These are phyloP conservation scores for Dreissena polymorpha DNA, from an alignment of 1,140 invertebrate genomes.

Conservation along the genomic window DNA sequence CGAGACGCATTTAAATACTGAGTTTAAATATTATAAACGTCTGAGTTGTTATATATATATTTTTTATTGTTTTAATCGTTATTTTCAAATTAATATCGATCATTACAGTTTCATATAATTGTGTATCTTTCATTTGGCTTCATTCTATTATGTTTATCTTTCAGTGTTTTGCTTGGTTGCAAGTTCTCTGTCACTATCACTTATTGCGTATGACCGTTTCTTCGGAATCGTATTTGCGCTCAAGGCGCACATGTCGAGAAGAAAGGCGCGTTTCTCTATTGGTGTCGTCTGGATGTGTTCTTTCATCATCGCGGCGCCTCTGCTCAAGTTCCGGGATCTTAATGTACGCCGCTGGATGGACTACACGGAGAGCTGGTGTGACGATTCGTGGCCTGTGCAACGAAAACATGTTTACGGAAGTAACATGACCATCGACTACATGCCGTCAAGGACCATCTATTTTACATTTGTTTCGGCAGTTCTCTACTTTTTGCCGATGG, in stretches of 20 bases:
- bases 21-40: no score
- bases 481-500: slow-evolving; percentile 80
- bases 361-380: slow-evolving; percentile 75
- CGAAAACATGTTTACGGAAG: slow-evolving; percentile 27
- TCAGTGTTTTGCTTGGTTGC: slow-evolving; percentile 79
- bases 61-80: no score
- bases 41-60: no score
- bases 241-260: slow-evolving; percentile 73
- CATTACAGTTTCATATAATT: no score
- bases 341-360: slow-evolving; percentile 69
- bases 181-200: slow-evolving; percentile 80
- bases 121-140: neutral
- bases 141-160: slow-evolving; percentile 48
- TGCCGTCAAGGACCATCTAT: slow-evolving; percentile 71
- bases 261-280: slow-evolving; percentile 75
- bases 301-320: slow-evolving; percentile 75
- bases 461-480: slow-evolving; percentile 79
- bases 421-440: slow-evolving; percentile 55
- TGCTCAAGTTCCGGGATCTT: slow-evolving; percentile 71
- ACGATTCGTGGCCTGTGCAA: slow-evolving; percentile 70
- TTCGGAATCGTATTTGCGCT: slow-evolving; percentile 77
- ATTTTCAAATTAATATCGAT: no score
- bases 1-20: no score
- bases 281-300: slow-evolving; percentile 79
- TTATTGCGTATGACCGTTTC: slow-evolving; percentile 81